phyloP scores from a whole-genome alignment of 2,113 vertebrate species.

The Sterna hirundo region DNA sequence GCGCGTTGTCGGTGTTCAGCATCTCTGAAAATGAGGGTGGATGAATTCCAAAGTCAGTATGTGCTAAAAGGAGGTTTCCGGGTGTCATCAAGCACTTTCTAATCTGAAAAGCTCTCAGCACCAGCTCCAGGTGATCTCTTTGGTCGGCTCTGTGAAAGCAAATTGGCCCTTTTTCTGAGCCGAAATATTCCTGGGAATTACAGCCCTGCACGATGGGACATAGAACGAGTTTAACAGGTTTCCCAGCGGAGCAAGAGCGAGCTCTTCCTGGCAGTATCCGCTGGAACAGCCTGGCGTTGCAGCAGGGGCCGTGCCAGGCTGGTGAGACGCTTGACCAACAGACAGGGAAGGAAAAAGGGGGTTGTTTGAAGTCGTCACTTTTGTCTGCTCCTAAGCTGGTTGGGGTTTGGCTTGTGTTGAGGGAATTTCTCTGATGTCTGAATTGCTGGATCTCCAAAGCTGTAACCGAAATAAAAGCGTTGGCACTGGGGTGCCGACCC shows the following conservation, averaged over 20 bases:
- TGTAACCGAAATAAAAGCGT: background rate
- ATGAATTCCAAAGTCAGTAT: background rate
- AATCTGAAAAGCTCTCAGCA: background rate
- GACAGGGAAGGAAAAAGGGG: background rate
- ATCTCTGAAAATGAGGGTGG: background rate
- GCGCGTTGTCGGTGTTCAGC: background rate
- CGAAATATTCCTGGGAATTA: background rate
- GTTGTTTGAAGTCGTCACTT: background rate
- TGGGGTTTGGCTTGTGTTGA: background rate
- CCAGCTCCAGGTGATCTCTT: background rate
- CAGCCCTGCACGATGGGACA: background rate
- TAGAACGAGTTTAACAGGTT: background rate
- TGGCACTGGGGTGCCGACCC: background rate
- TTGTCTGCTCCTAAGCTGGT: background rate
- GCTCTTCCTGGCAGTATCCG: background rate
- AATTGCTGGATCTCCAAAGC: background rate
- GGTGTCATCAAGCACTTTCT: background rate
- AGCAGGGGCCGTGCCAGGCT: background rate
- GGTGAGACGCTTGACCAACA: background rate
- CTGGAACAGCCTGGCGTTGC: fast-evolving
- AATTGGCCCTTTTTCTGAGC: background rate
- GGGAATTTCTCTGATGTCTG: background rate
- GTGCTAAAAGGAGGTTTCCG: background rate
- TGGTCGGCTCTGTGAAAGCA: background rate
- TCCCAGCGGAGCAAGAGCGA: background rate